Conservation (phyloP, 2,113 vertebrate genomes). For the Aldabrachelys gigantea region DNA sequence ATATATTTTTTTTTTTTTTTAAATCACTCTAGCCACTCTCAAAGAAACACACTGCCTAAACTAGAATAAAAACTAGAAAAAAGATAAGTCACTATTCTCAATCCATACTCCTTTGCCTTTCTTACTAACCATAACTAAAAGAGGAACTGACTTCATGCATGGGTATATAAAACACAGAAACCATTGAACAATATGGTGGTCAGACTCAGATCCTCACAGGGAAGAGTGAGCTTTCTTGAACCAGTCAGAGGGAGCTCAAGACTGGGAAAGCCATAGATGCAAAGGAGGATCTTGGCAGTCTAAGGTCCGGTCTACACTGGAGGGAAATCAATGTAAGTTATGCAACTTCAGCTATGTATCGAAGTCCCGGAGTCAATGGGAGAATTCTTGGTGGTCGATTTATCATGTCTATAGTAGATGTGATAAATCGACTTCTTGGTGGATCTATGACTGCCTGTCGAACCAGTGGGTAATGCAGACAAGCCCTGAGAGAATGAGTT, state of each 20-base stretch:
- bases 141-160: background rate
- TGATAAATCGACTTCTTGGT: too few species aligned
- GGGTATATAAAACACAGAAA: background rate
- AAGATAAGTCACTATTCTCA: background rate
- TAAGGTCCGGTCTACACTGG: background rate
- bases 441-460: too few species aligned
- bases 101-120: constrained; percentile 44
- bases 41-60: constrained; percentile 29
- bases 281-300: background rate
- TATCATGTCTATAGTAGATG: too few species aligned
- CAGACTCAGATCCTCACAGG: background rate
- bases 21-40: constrained; percentile 27
- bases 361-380: too few species aligned
- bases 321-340: too few species aligned
- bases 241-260: background rate
- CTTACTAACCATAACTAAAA: background rate
- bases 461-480: too few species aligned
- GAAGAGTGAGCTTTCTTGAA: background rate
- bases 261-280: background rate
- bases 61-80: constrained; percentile 11
- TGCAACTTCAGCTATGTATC: too few species aligned
- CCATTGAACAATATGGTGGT: background rate
- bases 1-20: background rate
- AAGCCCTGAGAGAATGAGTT: background rate
- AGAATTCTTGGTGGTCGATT: too few species aligned